Evolutionary conservation across 2,888 invertebrate species (phyloP).

Genomic region (Pristionchus exspectatus): DNA sequence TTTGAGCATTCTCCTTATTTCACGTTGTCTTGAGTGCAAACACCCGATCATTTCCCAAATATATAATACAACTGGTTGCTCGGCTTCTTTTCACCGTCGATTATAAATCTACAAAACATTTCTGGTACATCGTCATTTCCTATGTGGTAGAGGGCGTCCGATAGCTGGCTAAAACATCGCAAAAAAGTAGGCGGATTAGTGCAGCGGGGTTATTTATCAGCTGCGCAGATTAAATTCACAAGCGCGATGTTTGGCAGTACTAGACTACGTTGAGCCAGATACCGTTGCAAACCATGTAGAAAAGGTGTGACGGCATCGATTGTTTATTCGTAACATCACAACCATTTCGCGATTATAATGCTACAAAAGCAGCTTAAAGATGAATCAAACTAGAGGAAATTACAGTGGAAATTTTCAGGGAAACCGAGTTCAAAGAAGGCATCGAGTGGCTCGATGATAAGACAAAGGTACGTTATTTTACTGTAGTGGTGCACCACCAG

Average conservation of each 20-base stretch:
- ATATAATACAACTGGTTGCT: too few relatives aligned
- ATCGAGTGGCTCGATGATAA: constrained; percentile 64
- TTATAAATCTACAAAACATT: too few relatives aligned
- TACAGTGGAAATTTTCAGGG: constrained; percentile 59
- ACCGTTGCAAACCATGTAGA: background rate
- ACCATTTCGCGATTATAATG: background rate
- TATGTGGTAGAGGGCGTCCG: background rate
- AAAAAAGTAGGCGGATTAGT: background rate
- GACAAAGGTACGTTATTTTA: constrained; percentile 56
- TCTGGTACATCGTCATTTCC: background rate
- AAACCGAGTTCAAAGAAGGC: constrained; percentile 70
- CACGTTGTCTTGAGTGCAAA: too few relatives aligned
- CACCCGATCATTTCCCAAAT: too few relatives aligned
- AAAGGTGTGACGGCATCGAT: background rate
- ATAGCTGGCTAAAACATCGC: background rate
- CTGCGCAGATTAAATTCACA: background rate
- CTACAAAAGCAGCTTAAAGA: background rate
- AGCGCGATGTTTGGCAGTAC: constrained; percentile 8
- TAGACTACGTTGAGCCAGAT: background rate
- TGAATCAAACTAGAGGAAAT: background rate
- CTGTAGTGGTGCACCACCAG: too few relatives aligned
- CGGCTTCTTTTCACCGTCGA: too few relatives aligned
- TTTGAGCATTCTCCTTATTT: background rate
- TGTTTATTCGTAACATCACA: constrained; percentile 16
- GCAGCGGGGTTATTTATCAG: background rate